Evolutionary conservation across 1,140 invertebrate genomes (phyloP).

Genomic region (Drosophila simulans): DNA sequence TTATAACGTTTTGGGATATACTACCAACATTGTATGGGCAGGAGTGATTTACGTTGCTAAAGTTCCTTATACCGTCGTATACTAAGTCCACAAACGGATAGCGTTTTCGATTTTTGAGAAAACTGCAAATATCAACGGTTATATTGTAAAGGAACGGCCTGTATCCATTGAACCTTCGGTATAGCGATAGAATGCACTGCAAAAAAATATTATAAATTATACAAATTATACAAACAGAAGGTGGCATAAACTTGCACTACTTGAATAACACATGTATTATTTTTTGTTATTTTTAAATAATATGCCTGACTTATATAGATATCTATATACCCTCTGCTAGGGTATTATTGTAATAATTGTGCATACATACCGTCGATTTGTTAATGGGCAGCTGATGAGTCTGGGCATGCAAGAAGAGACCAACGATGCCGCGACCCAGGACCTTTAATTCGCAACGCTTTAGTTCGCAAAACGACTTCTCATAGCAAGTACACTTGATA

Average conservation of each 20-base stretch:
- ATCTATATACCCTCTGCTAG: no score
- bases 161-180: constrained; percentile 27
- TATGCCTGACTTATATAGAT: no score
- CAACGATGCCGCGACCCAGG: constrained; percentile 24
- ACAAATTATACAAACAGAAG: no score
- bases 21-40: constrained; percentile 27
- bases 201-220: background rate
- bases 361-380: constrained; percentile 27
- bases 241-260: no score
- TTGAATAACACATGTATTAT: no score
- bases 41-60: constrained; percentile 26
- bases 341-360: background rate
- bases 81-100: constrained; percentile 1
- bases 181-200: background rate
- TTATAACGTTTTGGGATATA: no score
- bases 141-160: constrained; percentile 29
- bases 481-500: constrained; percentile 7
- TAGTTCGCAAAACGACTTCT: constrained; percentile 3
- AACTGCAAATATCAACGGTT: constrained; percentile 27
- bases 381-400: constrained; percentile 26
- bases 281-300: no score
- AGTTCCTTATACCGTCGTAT: constrained; percentile 9
- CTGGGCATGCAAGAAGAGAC: constrained; percentile 14
- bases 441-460: constrained; percentile 29
- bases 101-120: constrained; percentile 10